phyloP scores from a whole-genome alignment of 2,113 vertebrate genomes.

The Monopterus albus region DNA sequence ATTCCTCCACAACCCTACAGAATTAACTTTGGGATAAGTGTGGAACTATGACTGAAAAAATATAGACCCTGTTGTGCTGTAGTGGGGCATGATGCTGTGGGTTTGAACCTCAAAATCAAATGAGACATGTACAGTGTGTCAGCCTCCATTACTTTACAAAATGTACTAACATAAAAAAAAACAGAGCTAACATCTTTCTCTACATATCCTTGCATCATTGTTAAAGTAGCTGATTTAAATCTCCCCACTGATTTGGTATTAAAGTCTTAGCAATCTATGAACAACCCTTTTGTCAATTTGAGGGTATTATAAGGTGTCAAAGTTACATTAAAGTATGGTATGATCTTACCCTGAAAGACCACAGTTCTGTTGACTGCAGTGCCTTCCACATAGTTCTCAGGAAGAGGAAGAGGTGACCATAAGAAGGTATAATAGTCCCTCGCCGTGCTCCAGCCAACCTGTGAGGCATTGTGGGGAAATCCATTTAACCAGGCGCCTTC shows the following conservation, averaged over 20 bases:
- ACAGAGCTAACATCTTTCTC: constrained; percentile 40
- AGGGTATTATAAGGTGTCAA: constrained; percentile 71
- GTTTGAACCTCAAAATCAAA: constrained; percentile 15
- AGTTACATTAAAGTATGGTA: constrained; percentile 60
- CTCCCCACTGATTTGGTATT: constrained; percentile 38
- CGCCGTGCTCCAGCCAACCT: constrained; percentile 99
- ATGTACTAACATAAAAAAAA: constrained; percentile 32
- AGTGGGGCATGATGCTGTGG: neutral
- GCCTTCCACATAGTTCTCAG: constrained; percentile 91
- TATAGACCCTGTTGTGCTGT: no score
- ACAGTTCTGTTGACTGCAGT: constrained; percentile 92
- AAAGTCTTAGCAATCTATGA: constrained; percentile 55
- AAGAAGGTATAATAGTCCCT: constrained; percentile 99
- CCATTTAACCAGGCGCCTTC: constrained; percentile 51
- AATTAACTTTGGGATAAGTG: no score
- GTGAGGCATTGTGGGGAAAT: constrained; percentile 67
- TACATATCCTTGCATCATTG: constrained; percentile 20
- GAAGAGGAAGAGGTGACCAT: constrained; percentile 96
- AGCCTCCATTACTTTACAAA: constrained; percentile 31
- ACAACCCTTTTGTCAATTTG: constrained; percentile 30
- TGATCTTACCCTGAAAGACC: constrained; percentile 93
- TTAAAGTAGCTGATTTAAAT: constrained; percentile 58
- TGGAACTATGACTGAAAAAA: neutral
- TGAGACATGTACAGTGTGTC: neutral
- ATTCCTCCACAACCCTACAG: neutral